These are phyloP conservation scores for Sigmodon hispidus DNA, from an alignment of 2,113 vertebrate species.

Conservation along the genomic window DNA sequence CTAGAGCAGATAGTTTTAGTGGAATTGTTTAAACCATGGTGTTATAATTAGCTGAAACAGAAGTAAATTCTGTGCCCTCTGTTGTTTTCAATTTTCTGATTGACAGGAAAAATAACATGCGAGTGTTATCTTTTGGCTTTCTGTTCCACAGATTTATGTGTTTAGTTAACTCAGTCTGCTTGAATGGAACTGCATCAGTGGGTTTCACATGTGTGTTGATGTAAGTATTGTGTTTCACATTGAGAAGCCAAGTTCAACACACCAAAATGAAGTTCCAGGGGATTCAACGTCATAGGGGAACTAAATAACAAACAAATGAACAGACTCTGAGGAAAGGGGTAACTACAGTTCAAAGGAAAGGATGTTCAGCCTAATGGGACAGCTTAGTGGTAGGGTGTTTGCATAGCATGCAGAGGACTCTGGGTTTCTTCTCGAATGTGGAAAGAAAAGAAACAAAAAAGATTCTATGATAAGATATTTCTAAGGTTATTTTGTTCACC, in stretches of 20 bases:
- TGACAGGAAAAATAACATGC: background rate
- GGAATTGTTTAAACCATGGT: background rate
- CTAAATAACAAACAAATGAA: slow-evolving; percentile 58
- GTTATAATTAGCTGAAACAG: background rate
- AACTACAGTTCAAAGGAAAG: slow-evolving; percentile 57
- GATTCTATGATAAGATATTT: background rate
- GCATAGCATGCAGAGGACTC: background rate
- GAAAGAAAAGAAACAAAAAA: background rate
- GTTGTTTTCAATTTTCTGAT: slow-evolving; percentile 37
- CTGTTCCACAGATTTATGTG: background rate
- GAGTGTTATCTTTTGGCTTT: slow-evolving; percentile 36
- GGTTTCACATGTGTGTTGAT: background rate
- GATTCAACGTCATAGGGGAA: slow-evolving; percentile 38
- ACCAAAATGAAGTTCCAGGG: slow-evolving; percentile 54
- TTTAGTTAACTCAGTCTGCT: slow-evolving; percentile 30
- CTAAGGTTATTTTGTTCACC: slow-evolving; percentile 1
- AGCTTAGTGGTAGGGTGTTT: background rate
- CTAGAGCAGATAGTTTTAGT: background rate
- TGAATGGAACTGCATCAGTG: background rate
- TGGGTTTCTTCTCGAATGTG: background rate
- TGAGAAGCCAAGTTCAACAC: slow-evolving; percentile 68
- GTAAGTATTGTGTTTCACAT: slow-evolving; percentile 58
- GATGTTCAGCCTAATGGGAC: background rate
- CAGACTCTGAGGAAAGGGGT: slow-evolving; percentile 22
- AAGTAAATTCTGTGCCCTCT: slow-evolving; percentile 29